Conservation (phyloP, 2,797 vertebrate genomes). For the Ara ararauna region DNA sequence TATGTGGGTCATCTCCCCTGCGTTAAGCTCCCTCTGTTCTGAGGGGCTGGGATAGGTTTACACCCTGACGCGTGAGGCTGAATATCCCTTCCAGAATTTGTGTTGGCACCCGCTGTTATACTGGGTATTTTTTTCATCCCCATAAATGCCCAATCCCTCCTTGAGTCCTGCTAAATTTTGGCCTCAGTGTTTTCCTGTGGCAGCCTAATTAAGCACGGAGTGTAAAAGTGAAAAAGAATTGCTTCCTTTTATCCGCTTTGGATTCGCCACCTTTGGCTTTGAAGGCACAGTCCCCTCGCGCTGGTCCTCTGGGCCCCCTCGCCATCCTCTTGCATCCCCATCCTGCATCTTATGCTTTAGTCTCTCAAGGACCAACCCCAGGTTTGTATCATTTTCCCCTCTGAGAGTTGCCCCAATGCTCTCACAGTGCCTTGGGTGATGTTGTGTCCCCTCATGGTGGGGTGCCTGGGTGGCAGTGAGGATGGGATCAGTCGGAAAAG, state of each 20-base stretch:
- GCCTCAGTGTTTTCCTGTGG: constrained; percentile 52
- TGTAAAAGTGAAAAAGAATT: background rate
- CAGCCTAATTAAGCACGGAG: constrained; percentile 31
- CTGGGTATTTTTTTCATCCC: constrained; percentile 50
- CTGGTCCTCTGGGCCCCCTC: background rate
- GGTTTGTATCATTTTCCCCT: background rate
- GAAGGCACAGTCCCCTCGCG: background rate
- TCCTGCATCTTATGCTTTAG: background rate
- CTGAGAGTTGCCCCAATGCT: background rate
- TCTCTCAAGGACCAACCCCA: background rate
- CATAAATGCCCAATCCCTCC: background rate
- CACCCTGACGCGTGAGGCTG: constrained; percentile 54
- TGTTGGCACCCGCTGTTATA: constrained; percentile 31
- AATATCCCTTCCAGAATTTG: constrained; percentile 65
- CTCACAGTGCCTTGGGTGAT: rapidly evolving
- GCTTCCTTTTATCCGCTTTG: constrained; percentile 46
- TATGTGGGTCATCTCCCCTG: background rate
- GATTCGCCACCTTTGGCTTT: background rate
- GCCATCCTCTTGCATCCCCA: rapidly evolving
- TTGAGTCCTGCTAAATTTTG: constrained; percentile 48
- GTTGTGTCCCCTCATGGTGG: background rate
- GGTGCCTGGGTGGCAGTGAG: rapidly evolving
- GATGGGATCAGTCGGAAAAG: background rate
- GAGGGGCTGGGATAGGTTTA: constrained; percentile 20
- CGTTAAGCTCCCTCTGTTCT: background rate